phyloP scores from a whole-genome alignment of 2,888 invertebrate species.

The Hydroisotoma schaefferi region DNA sequence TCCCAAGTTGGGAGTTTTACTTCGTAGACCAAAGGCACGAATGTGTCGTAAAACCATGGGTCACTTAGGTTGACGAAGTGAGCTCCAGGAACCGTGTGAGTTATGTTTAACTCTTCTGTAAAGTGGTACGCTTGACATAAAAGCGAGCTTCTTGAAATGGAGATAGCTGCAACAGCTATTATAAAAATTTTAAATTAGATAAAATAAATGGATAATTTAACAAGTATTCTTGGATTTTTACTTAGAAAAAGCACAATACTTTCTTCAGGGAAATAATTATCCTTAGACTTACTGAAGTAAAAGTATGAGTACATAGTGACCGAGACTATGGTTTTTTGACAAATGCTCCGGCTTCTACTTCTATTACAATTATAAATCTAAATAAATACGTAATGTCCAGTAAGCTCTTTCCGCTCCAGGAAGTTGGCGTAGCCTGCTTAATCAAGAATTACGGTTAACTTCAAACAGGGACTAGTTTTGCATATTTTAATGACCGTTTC shows the following conservation, averaged over 20 bases:
- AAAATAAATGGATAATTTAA: not conserved
- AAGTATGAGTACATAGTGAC: too few species aligned
- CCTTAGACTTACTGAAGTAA: not conserved
- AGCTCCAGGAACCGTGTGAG: not conserved
- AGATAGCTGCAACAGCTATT: not conserved
- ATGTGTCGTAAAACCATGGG: slow-evolving; percentile 27
- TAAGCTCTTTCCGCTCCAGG: too few species aligned
- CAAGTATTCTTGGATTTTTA: not conserved
- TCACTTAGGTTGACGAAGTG: not conserved
- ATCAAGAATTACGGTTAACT: too few species aligned
- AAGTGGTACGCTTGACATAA: not conserved
- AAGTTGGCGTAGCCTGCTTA: too few species aligned
- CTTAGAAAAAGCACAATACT: not conserved
- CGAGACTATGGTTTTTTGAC: too few species aligned
- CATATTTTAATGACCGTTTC: too few species aligned
- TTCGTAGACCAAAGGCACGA: slow-evolving; percentile 30
- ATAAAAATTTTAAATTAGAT: not conserved
- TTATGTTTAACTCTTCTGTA: not conserved
- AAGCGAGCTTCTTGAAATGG: not conserved
- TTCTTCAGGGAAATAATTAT: not conserved
- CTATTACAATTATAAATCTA: too few species aligned
- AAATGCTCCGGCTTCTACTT: too few species aligned
- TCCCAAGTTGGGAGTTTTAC: slow-evolving; percentile 29
- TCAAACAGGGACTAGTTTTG: too few species aligned
- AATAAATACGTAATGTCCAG: too few species aligned